A percentile compares a stretch with the other conserved stretches of the same genome.
These are phyloP conservation scores for Digitonthophagus gazella DNA, from an alignment of 2,888 invertebrate genomes.

Conservation along the genomic window DNA sequence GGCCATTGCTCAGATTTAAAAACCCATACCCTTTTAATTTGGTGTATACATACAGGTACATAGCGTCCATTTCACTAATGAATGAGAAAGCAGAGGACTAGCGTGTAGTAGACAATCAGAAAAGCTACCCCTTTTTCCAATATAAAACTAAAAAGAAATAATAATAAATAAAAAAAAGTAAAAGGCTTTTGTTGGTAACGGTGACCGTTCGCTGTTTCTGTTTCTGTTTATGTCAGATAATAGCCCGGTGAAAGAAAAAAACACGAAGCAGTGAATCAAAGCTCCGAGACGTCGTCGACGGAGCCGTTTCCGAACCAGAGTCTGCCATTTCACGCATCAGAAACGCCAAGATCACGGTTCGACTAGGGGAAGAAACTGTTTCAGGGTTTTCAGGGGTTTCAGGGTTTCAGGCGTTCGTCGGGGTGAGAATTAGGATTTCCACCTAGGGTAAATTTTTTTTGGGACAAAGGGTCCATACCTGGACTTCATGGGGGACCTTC, in stretches of 20 bases:
- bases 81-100: not conserved
- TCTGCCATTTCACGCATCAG: constrained; percentile 45
- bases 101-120: not conserved
- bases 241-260: constrained; percentile 40
- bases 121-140: not conserved
- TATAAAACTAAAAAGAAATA: not conserved
- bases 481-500: constrained; percentile 17
- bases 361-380: constrained; percentile 43
- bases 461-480: constrained; percentile 6
- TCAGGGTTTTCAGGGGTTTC: constrained; percentile 36
- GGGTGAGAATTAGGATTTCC: constrained; percentile 40
- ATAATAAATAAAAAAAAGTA: not conserved
- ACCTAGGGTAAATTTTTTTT: constrained; percentile 31
- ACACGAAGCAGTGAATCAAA: constrained; percentile 43
- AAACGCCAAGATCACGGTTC: constrained; percentile 23
- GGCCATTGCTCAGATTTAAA: constrained; percentile 16
- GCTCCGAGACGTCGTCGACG: constrained; percentile 39
- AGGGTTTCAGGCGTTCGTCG: constrained; percentile 26
- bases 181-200: constrained; percentile 13
- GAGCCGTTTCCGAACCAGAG: constrained; percentile 43
- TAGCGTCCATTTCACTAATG: constrained; percentile 10
- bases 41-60: constrained; percentile 7
- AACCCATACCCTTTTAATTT: constrained; percentile 19
- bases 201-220: not conserved
- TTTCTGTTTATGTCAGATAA: constrained; percentile 43